These are phyloP conservation scores for Smittia sp. DNA, from an alignment of 2,888 invertebrate species.

Conservation along the genomic window DNA sequence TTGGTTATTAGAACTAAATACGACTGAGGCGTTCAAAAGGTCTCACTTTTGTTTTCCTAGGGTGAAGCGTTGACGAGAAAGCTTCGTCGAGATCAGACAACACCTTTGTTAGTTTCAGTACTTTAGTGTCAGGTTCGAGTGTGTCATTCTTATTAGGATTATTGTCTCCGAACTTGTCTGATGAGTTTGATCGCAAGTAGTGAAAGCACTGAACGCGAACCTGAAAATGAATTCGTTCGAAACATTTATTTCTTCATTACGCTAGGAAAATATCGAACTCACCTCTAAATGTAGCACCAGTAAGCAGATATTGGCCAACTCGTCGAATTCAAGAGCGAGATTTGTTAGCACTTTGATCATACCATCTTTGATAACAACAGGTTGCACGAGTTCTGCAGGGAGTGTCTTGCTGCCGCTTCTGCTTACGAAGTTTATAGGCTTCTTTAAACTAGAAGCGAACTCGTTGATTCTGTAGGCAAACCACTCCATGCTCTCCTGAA, in stretches of 20 bases:
- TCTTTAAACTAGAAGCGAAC: constrained; percentile 59
- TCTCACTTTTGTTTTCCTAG: constrained; percentile 71
- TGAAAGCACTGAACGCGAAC: constrained; percentile 93
- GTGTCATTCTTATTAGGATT: constrained; percentile 62
- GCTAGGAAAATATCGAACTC: constrained; percentile 38
- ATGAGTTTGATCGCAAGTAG: constrained; percentile 67
- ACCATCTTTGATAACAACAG: constrained; percentile 57
- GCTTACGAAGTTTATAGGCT: constrained; percentile 54
- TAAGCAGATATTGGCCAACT: constrained; percentile 85
- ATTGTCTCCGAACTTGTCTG: constrained; percentile 47
- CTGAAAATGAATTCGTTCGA: no score
- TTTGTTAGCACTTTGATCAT: constrained; percentile 65
- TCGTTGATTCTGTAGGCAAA: constrained; percentile 66
- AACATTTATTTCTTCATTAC: no score
- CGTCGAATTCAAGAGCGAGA: constrained; percentile 78
- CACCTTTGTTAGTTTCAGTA: constrained; percentile 74
- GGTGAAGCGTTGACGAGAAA: constrained; percentile 70
- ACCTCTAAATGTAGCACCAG: constrained; percentile 91
- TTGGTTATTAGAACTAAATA: constrained; percentile 33
- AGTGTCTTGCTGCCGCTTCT: constrained; percentile 48
- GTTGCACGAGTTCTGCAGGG: constrained; percentile 41
- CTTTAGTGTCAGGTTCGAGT: constrained; percentile 73
- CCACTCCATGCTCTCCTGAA: constrained; percentile 93
- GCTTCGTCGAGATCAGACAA: constrained; percentile 75
- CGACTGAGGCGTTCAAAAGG: constrained; percentile 40